Evolutionary conservation across 2,113 vertebrate species (phyloP).

Genomic region (Poeciliopsis turrubarensis): DNA sequence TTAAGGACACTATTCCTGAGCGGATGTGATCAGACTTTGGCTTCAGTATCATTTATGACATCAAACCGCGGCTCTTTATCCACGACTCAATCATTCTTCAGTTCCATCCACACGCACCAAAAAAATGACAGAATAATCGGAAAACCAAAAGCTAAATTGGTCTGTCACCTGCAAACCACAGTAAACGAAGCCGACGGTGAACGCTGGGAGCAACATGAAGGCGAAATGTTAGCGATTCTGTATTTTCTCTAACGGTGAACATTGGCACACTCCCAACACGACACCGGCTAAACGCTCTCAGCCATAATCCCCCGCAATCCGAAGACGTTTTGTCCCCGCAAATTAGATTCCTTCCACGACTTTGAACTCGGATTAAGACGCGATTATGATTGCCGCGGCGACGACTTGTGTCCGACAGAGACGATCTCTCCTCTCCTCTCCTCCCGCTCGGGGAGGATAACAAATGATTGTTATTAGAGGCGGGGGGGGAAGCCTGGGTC

Average conservation of each 20-base stretch:
- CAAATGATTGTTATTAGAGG: constrained; percentile 68
- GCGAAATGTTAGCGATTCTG: background rate
- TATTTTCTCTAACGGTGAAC: background rate
- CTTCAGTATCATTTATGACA: background rate
- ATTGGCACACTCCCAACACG: constrained; percentile 2
- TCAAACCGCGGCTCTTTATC: background rate
- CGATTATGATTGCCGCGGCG: constrained; percentile 31
- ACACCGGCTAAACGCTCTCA: constrained; percentile 6
- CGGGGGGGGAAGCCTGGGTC: constrained; percentile 54
- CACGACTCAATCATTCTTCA: background rate
- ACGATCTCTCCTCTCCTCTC: constrained; percentile 17
- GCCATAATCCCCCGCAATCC: constrained; percentile 34
- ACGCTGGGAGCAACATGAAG: background rate
- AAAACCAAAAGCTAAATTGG: background rate
- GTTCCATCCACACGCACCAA: background rate
- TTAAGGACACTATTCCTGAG: background rate
- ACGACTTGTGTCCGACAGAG: constrained; percentile 55
- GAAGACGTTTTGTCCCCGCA: constrained; percentile 15
- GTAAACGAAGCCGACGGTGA: background rate
- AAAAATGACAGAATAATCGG: background rate
- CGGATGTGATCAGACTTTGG: background rate
- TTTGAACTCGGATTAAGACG: constrained; percentile 49
- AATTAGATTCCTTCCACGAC: constrained; percentile 40
- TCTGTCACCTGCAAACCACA: background rate
- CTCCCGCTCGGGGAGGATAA: constrained; percentile 41